These are phyloP conservation scores for Brenthis hecate DNA, from an alignment of 2,888 invertebrate species.

Conservation along the genomic window DNA sequence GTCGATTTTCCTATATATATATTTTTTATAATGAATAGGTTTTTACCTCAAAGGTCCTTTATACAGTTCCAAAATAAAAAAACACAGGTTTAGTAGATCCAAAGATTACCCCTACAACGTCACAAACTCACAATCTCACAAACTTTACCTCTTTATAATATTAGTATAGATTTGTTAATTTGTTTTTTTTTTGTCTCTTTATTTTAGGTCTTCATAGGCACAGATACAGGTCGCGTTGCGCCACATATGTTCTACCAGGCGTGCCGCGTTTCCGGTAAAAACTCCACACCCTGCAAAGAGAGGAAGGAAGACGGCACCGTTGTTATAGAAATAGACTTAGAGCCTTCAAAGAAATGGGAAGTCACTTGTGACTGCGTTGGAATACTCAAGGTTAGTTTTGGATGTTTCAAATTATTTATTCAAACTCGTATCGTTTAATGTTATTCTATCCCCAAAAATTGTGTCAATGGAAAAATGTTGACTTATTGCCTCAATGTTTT, in stretches of 20 bases:
- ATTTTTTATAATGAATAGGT: too few species aligned
- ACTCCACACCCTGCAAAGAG: slow-evolving; percentile 95
- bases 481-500: not conserved
- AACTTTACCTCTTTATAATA: too few species aligned
- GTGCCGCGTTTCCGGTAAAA: slow-evolving; percentile 97
- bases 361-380: slow-evolving; percentile 98
- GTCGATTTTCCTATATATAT: too few species aligned
- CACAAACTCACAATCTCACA: too few species aligned
- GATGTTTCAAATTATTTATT: too few species aligned
- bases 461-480: not conserved
- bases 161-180: too few species aligned
- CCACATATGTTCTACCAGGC: slow-evolving; percentile 99
- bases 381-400: slow-evolving; percentile 87
- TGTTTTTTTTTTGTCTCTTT: not conserved
- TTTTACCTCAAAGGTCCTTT: too few species aligned
- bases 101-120: too few species aligned
- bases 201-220: slow-evolving; percentile 91
- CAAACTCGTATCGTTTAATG: too few species aligned
- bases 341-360: slow-evolving; percentile 94
- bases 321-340: slow-evolving; percentile 95
- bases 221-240: slow-evolving; percentile 93
- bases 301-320: slow-evolving; percentile 96
- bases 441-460: not conserved
- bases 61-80: too few species aligned
- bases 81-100: too few species aligned